Evolutionary conservation across 1,140 invertebrate genomes (phyloP).

Genomic region (Ceratoteleas bidentatus): DNA sequence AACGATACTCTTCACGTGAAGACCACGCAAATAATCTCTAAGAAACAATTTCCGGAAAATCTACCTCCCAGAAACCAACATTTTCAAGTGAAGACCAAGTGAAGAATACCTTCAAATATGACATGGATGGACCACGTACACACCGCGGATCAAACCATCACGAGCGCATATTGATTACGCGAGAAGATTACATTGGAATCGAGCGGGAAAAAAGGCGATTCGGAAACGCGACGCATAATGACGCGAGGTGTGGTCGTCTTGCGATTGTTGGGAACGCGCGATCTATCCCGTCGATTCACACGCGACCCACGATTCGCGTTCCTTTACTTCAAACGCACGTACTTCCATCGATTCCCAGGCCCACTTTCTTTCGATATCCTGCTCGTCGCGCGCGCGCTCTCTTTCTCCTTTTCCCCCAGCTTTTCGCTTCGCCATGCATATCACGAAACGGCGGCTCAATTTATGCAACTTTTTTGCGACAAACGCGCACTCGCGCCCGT

Average conservation of each 20-base stretch:
- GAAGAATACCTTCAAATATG: too few relatives aligned
- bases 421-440: conserved; percentile 38
- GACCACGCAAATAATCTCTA: too few relatives aligned
- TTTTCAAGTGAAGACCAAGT: too few relatives aligned
- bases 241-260: conserved; percentile 44
- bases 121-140: too few relatives aligned
- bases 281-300: conserved; percentile 66
- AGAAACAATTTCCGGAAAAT: too few relatives aligned
- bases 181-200: too few relatives aligned
- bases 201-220: too few relatives aligned
- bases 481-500: conserved; percentile 15
- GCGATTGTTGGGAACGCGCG: conserved; percentile 32
- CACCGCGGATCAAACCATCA: too few relatives aligned
- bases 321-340: conserved; percentile 62
- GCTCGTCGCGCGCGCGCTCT: too few relatives aligned
- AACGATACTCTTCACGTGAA: too few relatives aligned
- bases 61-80: too few relatives aligned
- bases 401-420: conserved; percentile 35
- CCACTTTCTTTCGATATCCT: conserved; percentile 63
- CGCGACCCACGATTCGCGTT: conserved; percentile 66
- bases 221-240: conserved; percentile 26
- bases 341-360: conserved; percentile 60
- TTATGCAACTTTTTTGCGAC: conserved; percentile 41
- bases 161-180: too few relatives aligned
- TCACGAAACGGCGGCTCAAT: conserved; percentile 50